These are phyloP conservation scores for Horisme vitalbata DNA, from an alignment of 2,888 invertebrate species.

Conservation along the genomic window DNA sequence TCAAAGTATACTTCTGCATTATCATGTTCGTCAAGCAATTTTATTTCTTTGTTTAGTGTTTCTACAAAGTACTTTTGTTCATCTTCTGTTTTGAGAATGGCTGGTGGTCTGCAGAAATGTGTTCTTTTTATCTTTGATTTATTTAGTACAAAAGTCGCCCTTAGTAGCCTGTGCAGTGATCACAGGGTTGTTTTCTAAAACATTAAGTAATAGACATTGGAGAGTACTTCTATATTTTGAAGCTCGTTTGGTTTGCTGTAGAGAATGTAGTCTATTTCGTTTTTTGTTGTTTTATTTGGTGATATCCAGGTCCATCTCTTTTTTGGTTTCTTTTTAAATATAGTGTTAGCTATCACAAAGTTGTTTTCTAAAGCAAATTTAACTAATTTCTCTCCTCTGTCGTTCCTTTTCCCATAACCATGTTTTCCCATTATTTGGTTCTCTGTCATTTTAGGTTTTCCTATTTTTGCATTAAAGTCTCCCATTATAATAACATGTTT, in stretches of 20 bases:
- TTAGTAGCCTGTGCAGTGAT: no score
- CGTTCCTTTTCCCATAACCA: conserved; percentile 14
- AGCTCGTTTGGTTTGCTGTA: background rate
- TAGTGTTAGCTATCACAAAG: conserved; percentile 17
- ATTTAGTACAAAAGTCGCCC: no score
- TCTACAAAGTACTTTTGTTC: no score
- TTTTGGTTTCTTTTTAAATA: conserved; percentile 10
- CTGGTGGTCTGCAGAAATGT: no score
- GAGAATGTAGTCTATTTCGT: conserved; percentile 20
- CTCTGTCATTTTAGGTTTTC: conserved; percentile 1
- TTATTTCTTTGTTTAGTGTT: no score
- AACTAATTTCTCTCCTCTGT: conserved; percentile 14
- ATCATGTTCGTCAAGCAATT: no score
- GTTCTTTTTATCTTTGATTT: no score
- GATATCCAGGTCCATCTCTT: conserved; percentile 23
- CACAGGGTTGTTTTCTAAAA: no score
- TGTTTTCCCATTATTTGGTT: background rate
- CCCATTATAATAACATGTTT: conserved; percentile 1
- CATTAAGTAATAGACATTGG: no score
- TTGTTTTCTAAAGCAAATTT: conserved; percentile 19
- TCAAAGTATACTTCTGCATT: no score
- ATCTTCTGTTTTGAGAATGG: no score
- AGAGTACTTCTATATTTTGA: background rate
- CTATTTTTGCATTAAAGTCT: conserved; percentile 6
- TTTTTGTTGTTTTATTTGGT: conserved; percentile 15